phyloP scores from a whole-genome alignment of 1,140 invertebrate species.

The Trichogramma pretiosum region DNA sequence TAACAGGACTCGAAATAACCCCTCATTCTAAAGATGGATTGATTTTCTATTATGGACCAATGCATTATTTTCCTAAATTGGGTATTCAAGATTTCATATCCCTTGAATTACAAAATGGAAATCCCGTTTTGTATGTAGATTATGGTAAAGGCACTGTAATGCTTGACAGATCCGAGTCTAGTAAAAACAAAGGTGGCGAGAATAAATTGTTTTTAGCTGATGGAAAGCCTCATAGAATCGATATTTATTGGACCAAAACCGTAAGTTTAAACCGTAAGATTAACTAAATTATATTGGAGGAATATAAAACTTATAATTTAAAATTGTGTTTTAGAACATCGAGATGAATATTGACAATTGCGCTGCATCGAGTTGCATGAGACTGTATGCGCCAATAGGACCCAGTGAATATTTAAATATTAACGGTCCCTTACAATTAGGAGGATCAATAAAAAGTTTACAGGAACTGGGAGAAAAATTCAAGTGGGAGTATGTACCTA shows the following conservation, averaged over 20 bases:
- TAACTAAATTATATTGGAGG: too few species aligned
- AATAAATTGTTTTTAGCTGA: slow-evolving; percentile 67
- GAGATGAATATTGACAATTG: slow-evolving; percentile 73
- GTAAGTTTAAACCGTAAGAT: slow-evolving; percentile 31
- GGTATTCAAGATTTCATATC: slow-evolving; percentile 81
- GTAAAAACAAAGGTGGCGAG: slow-evolving; percentile 50
- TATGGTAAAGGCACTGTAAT: slow-evolving; percentile 75
- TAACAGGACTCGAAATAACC: slow-evolving; percentile 60
- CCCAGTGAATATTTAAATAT: slow-evolving; percentile 75
- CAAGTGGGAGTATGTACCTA: slow-evolving; percentile 59
- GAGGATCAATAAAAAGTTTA: slow-evolving; percentile 63
- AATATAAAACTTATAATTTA: too few species aligned
- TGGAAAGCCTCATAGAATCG: slow-evolving; percentile 71
- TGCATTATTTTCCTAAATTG: slow-evolving; percentile 52
- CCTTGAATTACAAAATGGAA: slow-evolving; percentile 77
- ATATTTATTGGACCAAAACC: slow-evolving; percentile 63
- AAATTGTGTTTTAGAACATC: slow-evolving; percentile 37
- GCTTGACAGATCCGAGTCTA: slow-evolving; percentile 12
- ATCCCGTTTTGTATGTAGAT: slow-evolving; percentile 75
- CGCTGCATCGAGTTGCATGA: slow-evolving; percentile 61
- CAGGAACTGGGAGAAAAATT: slow-evolving; percentile 48
- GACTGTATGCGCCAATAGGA: slow-evolving; percentile 57
- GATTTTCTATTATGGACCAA: slow-evolving; percentile 86
- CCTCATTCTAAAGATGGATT: slow-evolving; percentile 66
- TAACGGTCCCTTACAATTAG: slow-evolving; percentile 79